Evolutionary conservation across 2,113 vertebrate species (phyloP).

Genomic region (Oryzias javanicus): DNA sequence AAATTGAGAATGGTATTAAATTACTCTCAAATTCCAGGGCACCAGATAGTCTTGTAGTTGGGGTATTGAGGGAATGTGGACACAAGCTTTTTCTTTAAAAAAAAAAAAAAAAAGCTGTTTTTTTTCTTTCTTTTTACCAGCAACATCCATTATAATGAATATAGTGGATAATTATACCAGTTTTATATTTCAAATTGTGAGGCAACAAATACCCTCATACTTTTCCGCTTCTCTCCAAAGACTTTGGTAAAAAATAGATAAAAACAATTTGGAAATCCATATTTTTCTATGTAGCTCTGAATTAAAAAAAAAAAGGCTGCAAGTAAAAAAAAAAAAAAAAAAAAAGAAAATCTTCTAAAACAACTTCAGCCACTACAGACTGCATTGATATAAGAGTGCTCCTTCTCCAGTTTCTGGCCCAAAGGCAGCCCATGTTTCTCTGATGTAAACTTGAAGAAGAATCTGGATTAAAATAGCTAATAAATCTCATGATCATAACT

Average conservation of each 20-base stretch:
- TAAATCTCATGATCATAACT: conserved; percentile 31
- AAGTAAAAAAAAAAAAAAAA: conserved; percentile 1
- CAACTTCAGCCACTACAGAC: not conserved
- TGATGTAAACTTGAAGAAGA: conserved; percentile 36
- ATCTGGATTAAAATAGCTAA: conserved; percentile 34
- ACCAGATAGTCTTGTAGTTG: too few species aligned
- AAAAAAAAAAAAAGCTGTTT: too few species aligned
- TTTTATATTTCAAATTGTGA: conserved; percentile 30
- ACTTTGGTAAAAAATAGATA: too few species aligned
- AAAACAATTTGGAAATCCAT: too few species aligned
- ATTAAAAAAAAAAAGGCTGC: too few species aligned
- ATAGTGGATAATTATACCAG: conserved; percentile 35
- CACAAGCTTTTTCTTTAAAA: conserved; percentile 5
- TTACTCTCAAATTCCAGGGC: too few species aligned
- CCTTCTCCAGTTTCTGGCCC: conserved; percentile 8
- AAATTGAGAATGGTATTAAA: too few species aligned
- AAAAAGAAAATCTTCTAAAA: conserved; percentile 4
- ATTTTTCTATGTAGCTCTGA: too few species aligned
- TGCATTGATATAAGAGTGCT: conserved; percentile 10
- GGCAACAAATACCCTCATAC: conserved; percentile 14
- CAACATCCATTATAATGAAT: conserved; percentile 30
- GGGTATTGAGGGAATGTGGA: too few species aligned
- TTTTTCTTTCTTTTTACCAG: conserved; percentile 6
- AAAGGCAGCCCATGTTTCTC: conserved; percentile 13
- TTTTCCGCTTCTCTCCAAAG: conserved; percentile 8